Percentiles rank a stretch among this genome's conserved stretches.
phyloP scores from a whole-genome alignment of 2,797 vertebrate species.

The Graptemys geographica region DNA sequence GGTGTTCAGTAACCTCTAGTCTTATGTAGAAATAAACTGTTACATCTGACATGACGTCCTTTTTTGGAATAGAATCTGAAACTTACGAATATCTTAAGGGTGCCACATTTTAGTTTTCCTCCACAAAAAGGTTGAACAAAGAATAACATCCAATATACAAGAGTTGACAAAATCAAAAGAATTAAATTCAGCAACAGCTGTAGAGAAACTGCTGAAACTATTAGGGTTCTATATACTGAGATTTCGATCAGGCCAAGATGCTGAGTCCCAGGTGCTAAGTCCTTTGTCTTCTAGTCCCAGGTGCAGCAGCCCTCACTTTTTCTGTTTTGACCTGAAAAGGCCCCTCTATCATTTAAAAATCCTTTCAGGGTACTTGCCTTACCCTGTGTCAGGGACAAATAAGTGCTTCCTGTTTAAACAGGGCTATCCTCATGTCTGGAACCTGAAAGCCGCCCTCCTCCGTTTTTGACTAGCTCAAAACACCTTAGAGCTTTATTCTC shows the following conservation, averaged over 20 bases:
- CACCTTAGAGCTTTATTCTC: background rate
- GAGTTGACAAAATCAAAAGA: slow-evolving; percentile 38
- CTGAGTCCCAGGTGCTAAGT: background rate
- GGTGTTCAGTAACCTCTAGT: background rate
- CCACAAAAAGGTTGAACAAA: background rate
- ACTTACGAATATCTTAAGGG: background rate
- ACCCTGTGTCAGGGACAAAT: background rate
- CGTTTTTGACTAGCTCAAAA: background rate
- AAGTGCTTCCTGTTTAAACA: background rate
- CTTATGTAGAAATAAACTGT: background rate
- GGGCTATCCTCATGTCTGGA: background rate
- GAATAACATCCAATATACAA: background rate
- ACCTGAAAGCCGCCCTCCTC: background rate
- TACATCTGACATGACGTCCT: background rate
- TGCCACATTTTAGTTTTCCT: background rate
- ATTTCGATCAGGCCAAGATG: background rate
- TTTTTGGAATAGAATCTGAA: background rate
- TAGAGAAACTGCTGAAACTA: background rate
- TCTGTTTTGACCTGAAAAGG: background rate
- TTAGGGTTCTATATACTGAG: background rate
- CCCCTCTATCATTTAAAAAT: background rate
- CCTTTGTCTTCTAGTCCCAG: background rate
- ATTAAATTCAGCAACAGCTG: background rate
- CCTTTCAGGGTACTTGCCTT: background rate
- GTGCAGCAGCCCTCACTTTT: background rate